Evolutionary conservation across 2,797 vertebrate genomes (phyloP).

Genomic region (Numenius phaeopus): DNA sequence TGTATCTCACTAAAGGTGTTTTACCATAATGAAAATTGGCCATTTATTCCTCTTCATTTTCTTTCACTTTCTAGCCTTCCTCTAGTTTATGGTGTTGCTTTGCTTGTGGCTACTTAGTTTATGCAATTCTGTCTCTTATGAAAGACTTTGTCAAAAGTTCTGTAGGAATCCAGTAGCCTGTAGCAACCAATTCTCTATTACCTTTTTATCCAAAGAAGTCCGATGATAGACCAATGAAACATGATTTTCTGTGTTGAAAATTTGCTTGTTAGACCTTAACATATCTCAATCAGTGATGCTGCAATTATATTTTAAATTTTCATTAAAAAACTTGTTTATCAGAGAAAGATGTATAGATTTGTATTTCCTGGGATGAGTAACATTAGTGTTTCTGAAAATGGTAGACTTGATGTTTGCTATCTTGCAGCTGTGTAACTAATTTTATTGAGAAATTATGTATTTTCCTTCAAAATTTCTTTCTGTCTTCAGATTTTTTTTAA

Average conservation of each 20-base stretch:
- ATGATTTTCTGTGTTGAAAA: constrained; percentile 7
- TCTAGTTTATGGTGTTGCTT: constrained; percentile 14
- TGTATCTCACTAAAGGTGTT: background rate
- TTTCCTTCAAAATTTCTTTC: constrained; percentile 10
- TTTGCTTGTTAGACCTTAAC: background rate
- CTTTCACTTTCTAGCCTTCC: background rate
- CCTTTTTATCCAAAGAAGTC: constrained; percentile 15
- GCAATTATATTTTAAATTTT: constrained; percentile 52
- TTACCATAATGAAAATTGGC: background rate
- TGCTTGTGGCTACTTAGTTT: constrained; percentile 23
- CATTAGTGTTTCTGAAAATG: background rate
- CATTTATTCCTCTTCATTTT: constrained; percentile 16
- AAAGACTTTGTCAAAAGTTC: constrained; percentile 20
- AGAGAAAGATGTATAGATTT: constrained; percentile 34
- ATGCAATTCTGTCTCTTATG: constrained; percentile 2
- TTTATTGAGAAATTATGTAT: background rate
- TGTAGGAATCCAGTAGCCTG: background rate
- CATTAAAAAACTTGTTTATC: constrained; percentile 20
- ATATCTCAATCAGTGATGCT: background rate
- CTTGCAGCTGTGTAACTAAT: background rate
- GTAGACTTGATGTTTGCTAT: background rate
- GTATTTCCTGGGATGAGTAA: background rate
- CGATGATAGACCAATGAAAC: background rate
- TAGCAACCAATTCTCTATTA: background rate
- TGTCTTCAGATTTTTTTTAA: background rate